Evolutionary conservation across 2,888 invertebrate genomes (phyloP).

Genomic region (Oscheius myriophilus): DNA sequence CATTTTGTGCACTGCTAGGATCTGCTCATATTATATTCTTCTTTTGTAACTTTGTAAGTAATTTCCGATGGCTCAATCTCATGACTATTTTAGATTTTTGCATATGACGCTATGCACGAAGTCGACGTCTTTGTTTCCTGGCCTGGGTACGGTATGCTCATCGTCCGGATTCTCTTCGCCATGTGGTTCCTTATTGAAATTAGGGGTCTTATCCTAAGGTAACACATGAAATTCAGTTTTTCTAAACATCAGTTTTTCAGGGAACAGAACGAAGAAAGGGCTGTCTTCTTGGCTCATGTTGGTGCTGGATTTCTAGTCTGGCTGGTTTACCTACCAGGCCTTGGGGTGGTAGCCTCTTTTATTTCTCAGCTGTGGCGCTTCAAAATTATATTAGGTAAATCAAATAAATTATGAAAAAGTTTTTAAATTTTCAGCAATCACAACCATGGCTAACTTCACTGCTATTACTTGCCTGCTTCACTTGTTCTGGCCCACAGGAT

Average conservation of each 20-base stretch:
- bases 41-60: conserved; percentile 91
- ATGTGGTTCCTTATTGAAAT: conserved; percentile 84
- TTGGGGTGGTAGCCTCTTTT: conserved; percentile 90
- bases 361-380: conserved; percentile 94
- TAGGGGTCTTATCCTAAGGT: conserved; percentile 80
- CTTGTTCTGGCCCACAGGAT: conserved; percentile 89
- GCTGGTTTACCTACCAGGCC: conserved; percentile 95
- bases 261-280: conserved; percentile 83
- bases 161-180: conserved; percentile 86
- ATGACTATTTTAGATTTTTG: conserved; percentile 82
- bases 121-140: conserved; percentile 96
- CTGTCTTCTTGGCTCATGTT: conserved; percentile 92
- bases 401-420: background rate
- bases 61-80: background rate
- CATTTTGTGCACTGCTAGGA: conserved; percentile 89
- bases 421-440: conserved; percentile 79
- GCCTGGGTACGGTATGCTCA: conserved; percentile 93
- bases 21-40: conserved; percentile 89
- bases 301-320: conserved; percentile 96
- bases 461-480: conserved; percentile 95
- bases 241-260: conserved; percentile 66
- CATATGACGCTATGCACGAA: conserved; percentile 89
- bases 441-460: conserved; percentile 88
- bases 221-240: background rate
- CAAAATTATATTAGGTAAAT: conserved; percentile 86